Evolutionary conservation across 2,113 vertebrate species (phyloP).

Genomic region (Climacteris rufus): DNA sequence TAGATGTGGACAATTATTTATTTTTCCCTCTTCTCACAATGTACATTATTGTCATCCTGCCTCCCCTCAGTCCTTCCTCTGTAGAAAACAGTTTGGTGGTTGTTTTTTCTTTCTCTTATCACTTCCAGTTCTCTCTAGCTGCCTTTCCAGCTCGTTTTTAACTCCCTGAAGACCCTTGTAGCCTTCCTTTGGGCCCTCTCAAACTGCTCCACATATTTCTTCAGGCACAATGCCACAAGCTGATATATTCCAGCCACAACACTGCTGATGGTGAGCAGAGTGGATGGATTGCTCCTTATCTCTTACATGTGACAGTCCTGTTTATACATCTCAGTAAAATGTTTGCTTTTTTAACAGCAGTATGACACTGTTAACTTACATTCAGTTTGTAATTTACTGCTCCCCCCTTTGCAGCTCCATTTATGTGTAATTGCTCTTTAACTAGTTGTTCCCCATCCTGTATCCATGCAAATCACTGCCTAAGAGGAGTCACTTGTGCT

Average conservation of each 20-base stretch:
- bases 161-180: background rate
- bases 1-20: background rate
- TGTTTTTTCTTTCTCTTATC: accelerated
- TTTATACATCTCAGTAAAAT: background rate
- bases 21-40: background rate
- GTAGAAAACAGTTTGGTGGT: background rate
- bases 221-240: background rate
- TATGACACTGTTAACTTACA: background rate
- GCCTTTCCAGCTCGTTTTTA: background rate
- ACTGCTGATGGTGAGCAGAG: background rate
- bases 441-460: background rate
- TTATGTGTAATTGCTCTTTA: background rate
- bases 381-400: background rate
- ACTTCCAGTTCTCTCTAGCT: background rate
- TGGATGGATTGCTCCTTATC: background rate
- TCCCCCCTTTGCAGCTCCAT: background rate
- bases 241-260: background rate
- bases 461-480: background rate
- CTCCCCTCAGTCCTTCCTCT: background rate
- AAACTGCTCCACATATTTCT: background rate
- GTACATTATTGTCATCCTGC: background rate
- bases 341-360: background rate
- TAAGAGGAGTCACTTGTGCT: background rate
- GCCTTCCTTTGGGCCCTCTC: background rate
- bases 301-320: background rate